A percentile compares a stretch with the other conserved stretches of the same genome.
Conservation (phyloP, 2,113 vertebrate species). For the Paradoxurus hermaphroditus region DNA sequence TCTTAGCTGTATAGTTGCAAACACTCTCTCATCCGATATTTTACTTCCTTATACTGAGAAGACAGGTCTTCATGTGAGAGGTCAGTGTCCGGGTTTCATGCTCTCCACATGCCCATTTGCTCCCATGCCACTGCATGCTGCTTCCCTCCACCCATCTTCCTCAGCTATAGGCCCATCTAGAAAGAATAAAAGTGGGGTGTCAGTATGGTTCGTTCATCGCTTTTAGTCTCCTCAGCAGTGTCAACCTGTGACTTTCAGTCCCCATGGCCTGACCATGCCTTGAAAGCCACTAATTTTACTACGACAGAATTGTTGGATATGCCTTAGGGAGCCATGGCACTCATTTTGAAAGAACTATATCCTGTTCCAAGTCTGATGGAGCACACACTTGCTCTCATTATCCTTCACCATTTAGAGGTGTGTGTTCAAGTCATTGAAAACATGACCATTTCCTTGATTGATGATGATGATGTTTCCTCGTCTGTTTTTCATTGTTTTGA, state of each 20-base stretch:
- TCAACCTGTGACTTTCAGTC: neutral
- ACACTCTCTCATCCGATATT: neutral
- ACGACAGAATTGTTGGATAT: neutral
- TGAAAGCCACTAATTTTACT: neutral
- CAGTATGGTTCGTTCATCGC: neutral
- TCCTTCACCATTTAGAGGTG: neutral
- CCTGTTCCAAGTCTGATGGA: neutral
- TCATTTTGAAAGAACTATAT: neutral
- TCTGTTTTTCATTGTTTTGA: neutral
- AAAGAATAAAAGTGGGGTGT: neutral
- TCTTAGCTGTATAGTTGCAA: neutral
- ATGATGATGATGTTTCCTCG: neutral
- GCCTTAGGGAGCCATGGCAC: neutral
- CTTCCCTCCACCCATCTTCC: neutral
- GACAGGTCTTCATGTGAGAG: neutral
- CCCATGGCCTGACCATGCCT: neutral
- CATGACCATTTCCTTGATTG: neutral
- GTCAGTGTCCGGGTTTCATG: neutral
- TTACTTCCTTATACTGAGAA: neutral
- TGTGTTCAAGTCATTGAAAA: neutral
- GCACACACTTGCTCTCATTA: neutral
- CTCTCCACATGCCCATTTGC: neutral
- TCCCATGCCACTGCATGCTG: too few species aligned
- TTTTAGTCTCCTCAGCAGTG: neutral
- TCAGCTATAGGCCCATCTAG: neutral